Evolutionary conservation across 2,797 vertebrate species (phyloP).

Genomic region (Hydrophis major): DNA sequence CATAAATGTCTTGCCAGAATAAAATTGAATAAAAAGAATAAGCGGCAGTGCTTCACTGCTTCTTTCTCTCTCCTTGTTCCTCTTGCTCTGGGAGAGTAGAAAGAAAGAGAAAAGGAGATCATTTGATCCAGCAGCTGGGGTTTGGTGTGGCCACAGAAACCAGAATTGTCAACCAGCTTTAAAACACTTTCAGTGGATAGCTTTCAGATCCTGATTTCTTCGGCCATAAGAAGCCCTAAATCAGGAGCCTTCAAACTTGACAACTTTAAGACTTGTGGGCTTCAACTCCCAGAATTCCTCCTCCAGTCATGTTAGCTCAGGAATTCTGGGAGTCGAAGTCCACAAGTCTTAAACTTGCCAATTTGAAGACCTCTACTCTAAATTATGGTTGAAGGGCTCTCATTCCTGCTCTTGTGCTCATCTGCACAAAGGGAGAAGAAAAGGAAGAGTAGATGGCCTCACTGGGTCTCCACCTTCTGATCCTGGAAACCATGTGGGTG

Average conservation of each 20-base stretch:
- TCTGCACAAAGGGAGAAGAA: not conserved
- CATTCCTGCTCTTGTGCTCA: not conserved
- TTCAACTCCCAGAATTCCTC: too few species aligned
- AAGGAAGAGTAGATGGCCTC: not conserved
- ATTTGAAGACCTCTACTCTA: not conserved
- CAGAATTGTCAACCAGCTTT: not conserved
- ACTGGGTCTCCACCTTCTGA: not conserved
- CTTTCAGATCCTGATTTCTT: not conserved
- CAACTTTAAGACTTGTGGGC: too few species aligned
- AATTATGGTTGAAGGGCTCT: not conserved
- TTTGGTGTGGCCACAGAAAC: not conserved
- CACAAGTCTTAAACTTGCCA: too few species aligned
- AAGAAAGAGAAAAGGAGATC: not conserved
- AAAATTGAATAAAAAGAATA: not conserved
- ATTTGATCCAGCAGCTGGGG: not conserved
- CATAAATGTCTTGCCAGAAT: not conserved
- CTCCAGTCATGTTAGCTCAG: too few species aligned
- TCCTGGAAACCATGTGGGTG: not conserved
- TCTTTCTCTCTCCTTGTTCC: not conserved
- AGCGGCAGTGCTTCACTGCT: not conserved
- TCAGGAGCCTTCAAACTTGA: too few species aligned
- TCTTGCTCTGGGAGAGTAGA: not conserved
- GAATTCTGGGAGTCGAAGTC: too few species aligned
- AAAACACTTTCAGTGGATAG: not conserved
- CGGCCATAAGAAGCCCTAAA: not conserved